Evolutionary conservation across 1,140 invertebrate genomes (phyloP).

Genomic region (Archivesica marissinica): DNA sequence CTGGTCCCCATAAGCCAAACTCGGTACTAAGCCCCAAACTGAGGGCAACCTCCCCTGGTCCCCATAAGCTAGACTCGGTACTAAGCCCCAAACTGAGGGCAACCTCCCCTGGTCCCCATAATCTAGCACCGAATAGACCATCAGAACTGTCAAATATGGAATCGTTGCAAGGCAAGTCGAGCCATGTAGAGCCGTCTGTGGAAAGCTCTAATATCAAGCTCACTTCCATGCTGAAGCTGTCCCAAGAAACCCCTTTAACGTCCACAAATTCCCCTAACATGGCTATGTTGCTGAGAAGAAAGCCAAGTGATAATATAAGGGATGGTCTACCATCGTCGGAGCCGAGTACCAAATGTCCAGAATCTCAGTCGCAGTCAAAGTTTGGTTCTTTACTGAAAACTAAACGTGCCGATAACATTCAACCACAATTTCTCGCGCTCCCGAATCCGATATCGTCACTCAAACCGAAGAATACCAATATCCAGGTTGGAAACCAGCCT

Average conservation of each 20-base stretch:
- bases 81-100: not conserved
- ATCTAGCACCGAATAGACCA: not conserved
- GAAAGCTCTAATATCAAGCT: no score
- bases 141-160: not conserved
- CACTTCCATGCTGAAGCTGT: conserved; percentile 4
- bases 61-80: not conserved
- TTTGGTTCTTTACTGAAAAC: not conserved
- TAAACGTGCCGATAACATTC: not conserved
- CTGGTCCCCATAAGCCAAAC: not conserved
- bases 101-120: not conserved
- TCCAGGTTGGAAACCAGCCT: no score
- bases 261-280: not conserved
- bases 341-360: not conserved
- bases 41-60: not conserved
- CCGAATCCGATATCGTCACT: not conserved
- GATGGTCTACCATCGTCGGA: not conserved
- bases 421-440: not conserved
- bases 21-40: not conserved
- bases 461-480: no score
- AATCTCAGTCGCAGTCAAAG: not conserved
- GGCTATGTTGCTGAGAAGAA: not conserved
- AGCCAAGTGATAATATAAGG: not conserved
- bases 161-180: not conserved
- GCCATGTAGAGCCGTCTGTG: no score
- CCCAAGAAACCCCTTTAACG: not conserved